Evolutionary conservation across 2,113 vertebrate species (phyloP).

Genomic region (Salminus brasiliensis): DNA sequence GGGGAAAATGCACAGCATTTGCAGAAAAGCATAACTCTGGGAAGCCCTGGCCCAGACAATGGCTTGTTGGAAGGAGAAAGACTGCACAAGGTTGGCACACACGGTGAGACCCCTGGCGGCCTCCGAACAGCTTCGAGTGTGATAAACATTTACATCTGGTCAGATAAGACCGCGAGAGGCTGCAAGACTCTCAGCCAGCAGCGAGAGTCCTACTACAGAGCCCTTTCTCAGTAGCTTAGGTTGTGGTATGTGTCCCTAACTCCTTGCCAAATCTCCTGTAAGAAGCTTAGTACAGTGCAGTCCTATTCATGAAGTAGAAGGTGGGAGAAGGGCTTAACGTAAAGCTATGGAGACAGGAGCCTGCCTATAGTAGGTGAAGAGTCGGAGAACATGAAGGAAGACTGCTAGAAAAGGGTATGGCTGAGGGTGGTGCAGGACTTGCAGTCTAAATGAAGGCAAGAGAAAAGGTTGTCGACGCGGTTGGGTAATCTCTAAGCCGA

Average conservation of each 20-base stretch:
- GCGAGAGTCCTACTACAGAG: not conserved
- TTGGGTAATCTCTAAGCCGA: no score
- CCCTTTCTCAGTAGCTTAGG: not conserved
- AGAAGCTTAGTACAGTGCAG: slow-evolving; percentile 66
- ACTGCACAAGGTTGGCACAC: not conserved
- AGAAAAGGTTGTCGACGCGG: no score
- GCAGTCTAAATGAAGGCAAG: not conserved
- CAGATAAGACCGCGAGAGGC: not conserved
- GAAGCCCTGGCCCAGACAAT: not conserved
- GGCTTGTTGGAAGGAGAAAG: not conserved
- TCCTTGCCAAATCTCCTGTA: slow-evolving; percentile 59
- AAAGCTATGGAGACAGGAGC: not conserved
- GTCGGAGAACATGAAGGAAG: not conserved
- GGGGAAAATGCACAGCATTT: not conserved
- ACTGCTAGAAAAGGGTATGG: not conserved
- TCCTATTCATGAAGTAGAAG: slow-evolving; percentile 49
- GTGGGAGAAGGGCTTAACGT: not conserved
- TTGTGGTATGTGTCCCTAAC: not conserved
- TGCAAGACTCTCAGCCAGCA: not conserved
- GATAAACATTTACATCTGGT: not conserved
- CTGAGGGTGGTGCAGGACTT: not conserved
- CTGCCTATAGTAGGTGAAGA: not conserved
- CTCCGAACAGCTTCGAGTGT: not conserved
- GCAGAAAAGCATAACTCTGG: not conserved
- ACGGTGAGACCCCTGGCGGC: not conserved